These are phyloP conservation scores for Malthinus seriepunctatus DNA, from an alignment of 2,888 invertebrate genomes.

Conservation along the genomic window DNA sequence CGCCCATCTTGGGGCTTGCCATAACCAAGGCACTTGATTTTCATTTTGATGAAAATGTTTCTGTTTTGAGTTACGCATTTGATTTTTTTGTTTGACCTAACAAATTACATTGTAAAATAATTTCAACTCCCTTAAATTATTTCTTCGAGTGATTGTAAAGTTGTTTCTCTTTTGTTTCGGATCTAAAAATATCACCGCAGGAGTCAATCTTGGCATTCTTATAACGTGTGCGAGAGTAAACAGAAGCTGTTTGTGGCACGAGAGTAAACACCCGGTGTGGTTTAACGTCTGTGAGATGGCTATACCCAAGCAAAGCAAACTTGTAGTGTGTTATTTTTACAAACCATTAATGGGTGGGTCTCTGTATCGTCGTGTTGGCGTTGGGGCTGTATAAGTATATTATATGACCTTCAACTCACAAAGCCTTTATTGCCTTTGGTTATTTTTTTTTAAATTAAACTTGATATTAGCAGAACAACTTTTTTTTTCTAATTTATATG, in stretches of 20 bases:
- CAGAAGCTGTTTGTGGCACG: conserved; percentile 29
- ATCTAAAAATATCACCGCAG: conserved; percentile 4
- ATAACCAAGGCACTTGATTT: too few species aligned
- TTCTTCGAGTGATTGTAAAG: too few species aligned
- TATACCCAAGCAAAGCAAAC: conserved; percentile 9
- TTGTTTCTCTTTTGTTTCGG: neutral
- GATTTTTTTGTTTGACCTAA: too few species aligned
- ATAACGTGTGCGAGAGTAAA: conserved; percentile 21
- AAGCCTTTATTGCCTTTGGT: neutral
- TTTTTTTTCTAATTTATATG: too few species aligned
- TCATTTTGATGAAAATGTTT: too few species aligned
- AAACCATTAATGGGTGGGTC: conserved; percentile 22
- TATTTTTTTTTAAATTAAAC: too few species aligned
- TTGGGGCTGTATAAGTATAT: conserved; percentile 21
- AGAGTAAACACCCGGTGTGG: conserved; percentile 26
- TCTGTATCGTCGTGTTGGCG: conserved; percentile 11
- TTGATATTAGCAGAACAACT: too few species aligned
- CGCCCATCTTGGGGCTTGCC: too few species aligned
- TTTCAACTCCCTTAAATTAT: too few species aligned
- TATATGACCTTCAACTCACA: conserved; percentile 26
- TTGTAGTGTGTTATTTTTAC: conserved; percentile 25
- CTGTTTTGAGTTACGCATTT: too few species aligned
- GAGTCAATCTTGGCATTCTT: conserved; percentile 1
- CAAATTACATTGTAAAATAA: too few species aligned
- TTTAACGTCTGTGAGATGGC: conserved; percentile 10